phyloP scores from a whole-genome alignment of 1,140 invertebrate genomes.

The Macrobrachium nipponense region DNA sequence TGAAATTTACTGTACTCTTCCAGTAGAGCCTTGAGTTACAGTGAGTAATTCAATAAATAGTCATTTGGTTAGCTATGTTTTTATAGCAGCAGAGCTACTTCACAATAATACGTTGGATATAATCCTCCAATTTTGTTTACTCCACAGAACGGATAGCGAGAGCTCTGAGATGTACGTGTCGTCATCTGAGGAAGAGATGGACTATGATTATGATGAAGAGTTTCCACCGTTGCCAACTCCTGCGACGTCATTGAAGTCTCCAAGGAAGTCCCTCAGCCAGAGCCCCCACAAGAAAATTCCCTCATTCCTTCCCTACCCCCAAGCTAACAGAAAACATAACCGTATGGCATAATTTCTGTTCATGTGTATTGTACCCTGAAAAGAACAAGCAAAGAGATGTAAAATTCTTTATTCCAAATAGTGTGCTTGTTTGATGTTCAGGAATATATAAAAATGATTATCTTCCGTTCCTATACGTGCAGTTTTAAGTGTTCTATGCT shows the following conservation, averaged over 20 bases:
- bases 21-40: no score
- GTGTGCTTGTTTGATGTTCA: no score
- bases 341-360: slow-evolving; percentile 31
- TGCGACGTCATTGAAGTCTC: slow-evolving; percentile 47
- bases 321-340: slow-evolving; percentile 49
- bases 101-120: not conserved
- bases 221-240: slow-evolving; percentile 62
- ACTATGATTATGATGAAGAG: slow-evolving; percentile 63
- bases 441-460: not conserved
- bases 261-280: slow-evolving; percentile 54
- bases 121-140: not conserved
- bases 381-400: not conserved
- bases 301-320: slow-evolving; percentile 45
- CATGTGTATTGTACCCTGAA: slow-evolving; percentile 8
- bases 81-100: no score
- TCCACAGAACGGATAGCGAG: slow-evolving; percentile 58
- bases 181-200: slow-evolving; percentile 63
- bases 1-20: no score
- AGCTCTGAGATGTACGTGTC: slow-evolving; percentile 57
- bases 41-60: no score
- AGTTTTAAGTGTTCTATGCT: slow-evolving; percentile 27
- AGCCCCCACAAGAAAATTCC: slow-evolving; percentile 38
- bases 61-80: no score
- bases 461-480: slow-evolving; percentile 29
- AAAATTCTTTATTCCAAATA: not conserved